These are phyloP conservation scores for Odobenus rosmarus DNA, from an alignment of 2,113 vertebrate species.

Conservation along the genomic window DNA sequence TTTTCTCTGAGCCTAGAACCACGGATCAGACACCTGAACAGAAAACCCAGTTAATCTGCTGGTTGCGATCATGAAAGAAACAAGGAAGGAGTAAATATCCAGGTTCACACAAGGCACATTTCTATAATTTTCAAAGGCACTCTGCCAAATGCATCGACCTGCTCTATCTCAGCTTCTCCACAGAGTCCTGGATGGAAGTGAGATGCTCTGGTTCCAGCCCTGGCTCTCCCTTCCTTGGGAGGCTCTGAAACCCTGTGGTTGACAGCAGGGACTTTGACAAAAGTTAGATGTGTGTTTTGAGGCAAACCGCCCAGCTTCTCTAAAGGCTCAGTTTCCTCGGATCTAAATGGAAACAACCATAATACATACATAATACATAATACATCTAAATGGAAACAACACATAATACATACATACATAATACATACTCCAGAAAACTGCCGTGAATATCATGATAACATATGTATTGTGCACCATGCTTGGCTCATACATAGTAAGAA, in stretches of 20 bases:
- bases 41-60: neutral
- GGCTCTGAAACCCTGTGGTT: neutral
- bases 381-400: too few species aligned
- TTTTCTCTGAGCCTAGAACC: neutral
- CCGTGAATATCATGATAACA: neutral
- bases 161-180: neutral
- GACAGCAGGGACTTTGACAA: neutral
- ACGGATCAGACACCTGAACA: neutral
- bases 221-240: neutral
- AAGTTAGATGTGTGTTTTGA: neutral
- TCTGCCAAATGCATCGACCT: neutral
- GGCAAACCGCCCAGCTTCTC: neutral
- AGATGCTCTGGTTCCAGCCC: neutral
- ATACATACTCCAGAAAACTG: neutral
- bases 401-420: neutral
- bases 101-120: neutral
- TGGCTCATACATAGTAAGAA: neutral
- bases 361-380: neutral
- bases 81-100: neutral
- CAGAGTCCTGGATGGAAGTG: neutral
- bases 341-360: neutral
- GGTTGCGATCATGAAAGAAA: neutral
- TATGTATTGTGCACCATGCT: neutral
- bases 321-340: neutral
- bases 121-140: neutral